Evolutionary conservation across 2,797 vertebrate species (phyloP).

Genomic region (Acestrorhynchus altus): DNA sequence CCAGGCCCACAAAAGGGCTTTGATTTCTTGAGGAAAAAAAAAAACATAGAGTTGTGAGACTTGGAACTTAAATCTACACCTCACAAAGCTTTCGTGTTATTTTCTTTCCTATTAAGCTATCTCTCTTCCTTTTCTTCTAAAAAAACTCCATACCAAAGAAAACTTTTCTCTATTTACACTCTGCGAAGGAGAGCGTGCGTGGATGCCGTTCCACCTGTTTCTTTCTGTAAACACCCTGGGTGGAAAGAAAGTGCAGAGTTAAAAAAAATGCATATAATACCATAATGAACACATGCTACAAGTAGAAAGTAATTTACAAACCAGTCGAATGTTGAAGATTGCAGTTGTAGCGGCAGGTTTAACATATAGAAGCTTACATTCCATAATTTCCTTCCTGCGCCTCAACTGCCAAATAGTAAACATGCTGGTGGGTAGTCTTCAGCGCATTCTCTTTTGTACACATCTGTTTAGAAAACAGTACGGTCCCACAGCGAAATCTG

Average conservation of each 20-base stretch:
- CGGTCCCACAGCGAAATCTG: background rate
- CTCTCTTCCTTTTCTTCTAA: constrained; percentile 4
- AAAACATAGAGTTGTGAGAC: constrained; percentile 72
- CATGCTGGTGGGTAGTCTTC: constrained; percentile 9
- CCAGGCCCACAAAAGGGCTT: constrained; percentile 83
- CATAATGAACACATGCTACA: constrained; percentile 19
- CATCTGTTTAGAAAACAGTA: constrained; percentile 11
- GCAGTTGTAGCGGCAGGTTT: constrained; percentile 18
- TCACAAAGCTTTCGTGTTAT: constrained; percentile 62
- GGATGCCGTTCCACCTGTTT: background rate
- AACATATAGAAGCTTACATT: constrained; percentile 29
- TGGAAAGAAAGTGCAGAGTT: background rate
- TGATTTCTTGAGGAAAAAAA: constrained; percentile 72
- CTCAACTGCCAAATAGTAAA: constrained; percentile 2
- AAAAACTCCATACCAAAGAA: constrained; percentile 28
- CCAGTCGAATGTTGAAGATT: background rate
- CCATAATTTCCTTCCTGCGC: constrained; percentile 18
- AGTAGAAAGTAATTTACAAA: constrained; percentile 62
- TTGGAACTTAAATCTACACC: constrained; percentile 80
- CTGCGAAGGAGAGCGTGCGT: background rate
- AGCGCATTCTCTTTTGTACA: constrained; percentile 8
- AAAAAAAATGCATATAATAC: background rate
- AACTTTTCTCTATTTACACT: constrained; percentile 39
- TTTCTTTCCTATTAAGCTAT: constrained; percentile 25
- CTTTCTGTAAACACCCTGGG: constrained; percentile 6